phyloP scores from a whole-genome alignment of 1,140 invertebrate species.

The Lerema accius region DNA sequence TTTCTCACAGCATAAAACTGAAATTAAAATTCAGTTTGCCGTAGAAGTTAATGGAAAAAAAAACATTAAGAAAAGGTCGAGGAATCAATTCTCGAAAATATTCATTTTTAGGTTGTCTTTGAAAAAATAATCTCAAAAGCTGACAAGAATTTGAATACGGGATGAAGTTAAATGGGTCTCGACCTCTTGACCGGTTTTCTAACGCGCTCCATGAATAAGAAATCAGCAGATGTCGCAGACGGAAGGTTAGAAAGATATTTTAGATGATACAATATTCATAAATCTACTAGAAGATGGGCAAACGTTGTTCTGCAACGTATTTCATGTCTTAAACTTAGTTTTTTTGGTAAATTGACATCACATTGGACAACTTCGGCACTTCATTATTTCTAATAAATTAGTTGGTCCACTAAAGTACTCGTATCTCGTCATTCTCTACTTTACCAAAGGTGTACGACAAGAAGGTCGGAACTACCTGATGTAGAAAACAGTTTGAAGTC shows the following conservation, averaged over 20 bases:
- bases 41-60: not conserved
- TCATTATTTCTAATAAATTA: too few relatives aligned
- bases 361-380: too few relatives aligned
- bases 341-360: too few relatives aligned
- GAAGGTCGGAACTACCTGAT: too few relatives aligned
- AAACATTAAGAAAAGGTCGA: not conserved
- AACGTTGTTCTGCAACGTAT: too few relatives aligned
- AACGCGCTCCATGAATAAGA: slow-evolving; percentile 24
- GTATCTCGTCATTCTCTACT: too few relatives aligned
- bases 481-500: too few relatives aligned
- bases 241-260: not conserved
- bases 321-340: too few relatives aligned
- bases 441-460: too few relatives aligned
- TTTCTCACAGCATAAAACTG: not conserved
- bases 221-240: slow-evolving; percentile 17
- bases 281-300: too few relatives aligned
- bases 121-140: slow-evolving; percentile 24
- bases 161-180: slow-evolving; percentile 23
- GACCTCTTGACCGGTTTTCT: slow-evolving; percentile 31
- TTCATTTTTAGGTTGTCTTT: slow-evolving; percentile 4
- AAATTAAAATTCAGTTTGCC: not conserved
- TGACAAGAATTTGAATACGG: slow-evolving; percentile 30
- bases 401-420: too few relatives aligned
- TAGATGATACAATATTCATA: not conserved
- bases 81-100: not conserved